These are phyloP conservation scores for Rattus rattus DNA, from an alignment of 2,113 vertebrate genomes.

Conservation along the genomic window DNA sequence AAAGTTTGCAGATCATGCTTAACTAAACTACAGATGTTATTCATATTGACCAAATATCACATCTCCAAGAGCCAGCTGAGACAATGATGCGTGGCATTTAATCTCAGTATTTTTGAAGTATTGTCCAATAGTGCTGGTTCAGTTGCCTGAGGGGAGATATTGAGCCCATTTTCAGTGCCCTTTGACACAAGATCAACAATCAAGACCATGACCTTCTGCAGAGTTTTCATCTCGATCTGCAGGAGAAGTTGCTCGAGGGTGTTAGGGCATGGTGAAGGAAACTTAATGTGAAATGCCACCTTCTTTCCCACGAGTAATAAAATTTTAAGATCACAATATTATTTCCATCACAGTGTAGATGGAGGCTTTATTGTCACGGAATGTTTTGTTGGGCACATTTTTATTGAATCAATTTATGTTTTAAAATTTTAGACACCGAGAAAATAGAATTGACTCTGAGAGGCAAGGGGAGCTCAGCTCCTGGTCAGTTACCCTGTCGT, in stretches of 20 bases:
- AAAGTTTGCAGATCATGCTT: not conserved
- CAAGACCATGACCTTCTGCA: not conserved
- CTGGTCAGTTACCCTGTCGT: not conserved
- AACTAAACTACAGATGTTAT: not conserved
- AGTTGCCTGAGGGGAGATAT: not conserved
- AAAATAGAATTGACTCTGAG: not conserved
- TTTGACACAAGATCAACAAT: not conserved
- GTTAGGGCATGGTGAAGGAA: not conserved
- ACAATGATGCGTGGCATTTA: not conserved
- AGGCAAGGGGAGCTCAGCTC: not conserved
- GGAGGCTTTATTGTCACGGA: not conserved
- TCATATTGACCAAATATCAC: not conserved
- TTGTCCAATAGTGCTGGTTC: not conserved
- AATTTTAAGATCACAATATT: not conserved
- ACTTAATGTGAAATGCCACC: slow-evolving; percentile 6
- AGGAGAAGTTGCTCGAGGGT: not conserved
- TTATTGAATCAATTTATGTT: slow-evolving; percentile 9
- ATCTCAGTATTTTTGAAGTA: not conserved
- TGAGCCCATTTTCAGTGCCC: not conserved
- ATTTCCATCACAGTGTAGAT: slow-evolving; percentile 29
- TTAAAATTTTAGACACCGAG: slow-evolving; percentile 44
- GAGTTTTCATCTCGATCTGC: slow-evolving; percentile 26
- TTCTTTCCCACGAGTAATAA: not conserved
- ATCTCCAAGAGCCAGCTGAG: not conserved
- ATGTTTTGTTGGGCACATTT: not conserved